Base-by-base conservation (phyloP, 2,888 invertebrate genomes). In the Nomada flava region DNA sequence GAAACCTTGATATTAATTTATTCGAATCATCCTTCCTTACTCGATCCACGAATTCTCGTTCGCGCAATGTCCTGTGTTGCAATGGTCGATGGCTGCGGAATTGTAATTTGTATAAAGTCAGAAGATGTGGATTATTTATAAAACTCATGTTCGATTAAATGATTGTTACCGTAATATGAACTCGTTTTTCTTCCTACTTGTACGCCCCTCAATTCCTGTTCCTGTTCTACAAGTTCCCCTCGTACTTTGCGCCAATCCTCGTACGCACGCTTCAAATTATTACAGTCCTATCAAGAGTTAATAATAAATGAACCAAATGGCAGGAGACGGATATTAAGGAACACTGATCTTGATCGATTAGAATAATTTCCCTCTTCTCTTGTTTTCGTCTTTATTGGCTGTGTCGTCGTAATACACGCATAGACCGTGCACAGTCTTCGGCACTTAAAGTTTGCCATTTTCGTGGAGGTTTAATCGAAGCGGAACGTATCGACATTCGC, bases 91-190 rank as follows among this genome's bases (percentile, higher is more conserved):
- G 79, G 70, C 86, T 88, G 81, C 83, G 79, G 76, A 84, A 82
- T 88, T 88, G 84, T 90, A 91, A 90, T 88, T 90, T 92, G 92
- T 92, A 92, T 90, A 92, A 92, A 93, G 91, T 91, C 88, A 89
- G 78, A 79, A 76, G 85, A 90, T 89, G 89, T 89, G 90, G 86
- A 91, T 91, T 92, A 93, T 93, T 92, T 93, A 92, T 92, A 91
- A 91, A 87, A 88, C 90, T 92, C 89, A 92, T 92, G 91, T 93
- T 92, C 89, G 88, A 93, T 93, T 92, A 92, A 92, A 93, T 90
- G 90, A 92, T 92, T 93, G 92, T 93, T 93, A 92, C 91, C 92
- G 90, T 91, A 92, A 84, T 53, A 77, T 18, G 57, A 81, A 26
- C 64, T 57, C 55, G 36, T 60, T 53, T 63, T 50, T 62, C 59